These are phyloP conservation scores for Drosophila pullipes DNA, from an alignment of 2,888 invertebrate genomes.

Conservation along the genomic window DNA sequence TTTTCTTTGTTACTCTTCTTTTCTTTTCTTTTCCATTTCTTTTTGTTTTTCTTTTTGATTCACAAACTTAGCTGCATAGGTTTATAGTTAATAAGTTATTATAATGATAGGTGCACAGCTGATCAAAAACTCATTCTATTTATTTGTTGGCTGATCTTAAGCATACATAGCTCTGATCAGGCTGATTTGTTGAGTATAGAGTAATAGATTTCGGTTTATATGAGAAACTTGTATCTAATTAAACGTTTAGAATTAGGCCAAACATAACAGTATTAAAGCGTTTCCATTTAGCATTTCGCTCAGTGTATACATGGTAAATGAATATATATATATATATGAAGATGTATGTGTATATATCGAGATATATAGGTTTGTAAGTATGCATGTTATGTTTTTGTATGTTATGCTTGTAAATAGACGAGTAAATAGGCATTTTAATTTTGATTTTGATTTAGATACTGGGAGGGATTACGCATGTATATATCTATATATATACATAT, in stretches of 20 bases:
- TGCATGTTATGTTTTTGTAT: constrained; percentile 8
- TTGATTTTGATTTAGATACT: constrained; percentile 45
- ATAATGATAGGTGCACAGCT: constrained; percentile 32
- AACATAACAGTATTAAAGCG: constrained; percentile 80
- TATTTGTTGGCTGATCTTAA: not conserved
- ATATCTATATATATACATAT: not conserved
- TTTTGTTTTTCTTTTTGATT: constrained; percentile 32
- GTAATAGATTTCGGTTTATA: constrained; percentile 34
- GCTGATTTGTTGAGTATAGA: constrained; percentile 30
- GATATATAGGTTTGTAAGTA: constrained; percentile 26
- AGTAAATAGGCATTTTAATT: constrained; percentile 72
- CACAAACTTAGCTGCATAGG: constrained; percentile 46
- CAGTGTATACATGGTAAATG: constrained; percentile 73
- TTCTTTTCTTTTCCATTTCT: not conserved
- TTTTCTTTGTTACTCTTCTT: constrained; percentile 18
- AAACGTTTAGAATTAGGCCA: constrained; percentile 75
- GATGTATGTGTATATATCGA: constrained; percentile 24
- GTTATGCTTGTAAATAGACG: constrained; percentile 58
- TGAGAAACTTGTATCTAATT: constrained; percentile 67
- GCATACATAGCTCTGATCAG: constrained; percentile 8
- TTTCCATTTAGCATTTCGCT: constrained; percentile 75
- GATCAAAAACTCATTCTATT: not conserved
- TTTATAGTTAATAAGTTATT: constrained; percentile 19
- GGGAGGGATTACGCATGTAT: constrained; percentile 48
- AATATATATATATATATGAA: constrained; percentile 45